Percentiles rank a stretch among this genome's conserved stretches.
Conservation (phyloP, 1,140 invertebrate genomes). For the Drosophila sp. region DNA sequence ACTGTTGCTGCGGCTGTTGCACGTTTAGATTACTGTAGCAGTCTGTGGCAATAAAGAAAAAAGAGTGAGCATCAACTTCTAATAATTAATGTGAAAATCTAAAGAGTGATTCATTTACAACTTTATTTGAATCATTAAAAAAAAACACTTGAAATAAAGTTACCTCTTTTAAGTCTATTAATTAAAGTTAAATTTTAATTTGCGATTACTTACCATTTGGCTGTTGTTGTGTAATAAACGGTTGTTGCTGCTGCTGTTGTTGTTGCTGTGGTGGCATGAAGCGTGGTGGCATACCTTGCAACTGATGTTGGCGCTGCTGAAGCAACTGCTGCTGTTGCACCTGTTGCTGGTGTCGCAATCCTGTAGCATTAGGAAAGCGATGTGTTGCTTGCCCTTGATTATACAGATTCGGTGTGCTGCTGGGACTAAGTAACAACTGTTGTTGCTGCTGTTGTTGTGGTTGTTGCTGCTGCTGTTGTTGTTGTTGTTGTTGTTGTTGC, state of each 20-base stretch:
- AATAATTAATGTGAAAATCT: too few relatives aligned
- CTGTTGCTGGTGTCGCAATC: conserved; percentile 57
- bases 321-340: conserved; percentile 67
- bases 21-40: conserved; percentile 64
- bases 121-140: too few relatives aligned
- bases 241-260: conserved; percentile 44
- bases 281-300: conserved; percentile 62
- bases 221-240: conserved; percentile 55
- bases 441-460: conserved; percentile 72
- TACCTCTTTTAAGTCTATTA: too few relatives aligned
- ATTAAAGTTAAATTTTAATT: too few relatives aligned
- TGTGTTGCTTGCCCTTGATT: conserved; percentile 72
- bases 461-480: conserved; percentile 62
- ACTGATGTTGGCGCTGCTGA: conserved; percentile 62
- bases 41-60: conserved; percentile 34
- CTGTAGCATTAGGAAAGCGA: conserved; percentile 68
- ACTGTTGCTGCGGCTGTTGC: conserved; percentile 64
- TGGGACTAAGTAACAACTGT: conserved; percentile 67
- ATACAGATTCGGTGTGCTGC: conserved; percentile 57
- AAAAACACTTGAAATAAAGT: too few relatives aligned
- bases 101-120: too few relatives aligned
- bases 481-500: conserved; percentile 3
- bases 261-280: conserved; percentile 56
- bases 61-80: not conserved
- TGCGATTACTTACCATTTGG: conserved; percentile 47